Percentiles rank a stretch among this genome's conserved stretches.
Evolutionary conservation across 2,113 vertebrate genomes (phyloP).

Genomic region (Lagopus muta): DNA sequence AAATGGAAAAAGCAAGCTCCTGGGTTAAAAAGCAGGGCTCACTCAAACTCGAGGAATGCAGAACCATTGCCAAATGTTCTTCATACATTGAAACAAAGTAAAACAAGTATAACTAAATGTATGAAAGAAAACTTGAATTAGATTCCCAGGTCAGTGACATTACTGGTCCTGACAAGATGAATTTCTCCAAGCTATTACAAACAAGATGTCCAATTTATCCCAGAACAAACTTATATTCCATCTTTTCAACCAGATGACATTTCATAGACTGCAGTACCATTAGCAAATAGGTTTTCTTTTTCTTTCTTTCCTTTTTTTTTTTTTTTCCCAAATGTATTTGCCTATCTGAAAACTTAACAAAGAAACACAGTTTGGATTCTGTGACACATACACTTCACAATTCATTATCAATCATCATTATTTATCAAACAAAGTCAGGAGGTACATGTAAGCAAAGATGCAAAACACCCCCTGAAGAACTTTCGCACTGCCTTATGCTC

Average conservation of each 20-base stretch:
- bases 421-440: background rate
- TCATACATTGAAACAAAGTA: background rate
- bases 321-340: background rate
- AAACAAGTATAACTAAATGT: background rate
- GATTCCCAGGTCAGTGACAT: background rate
- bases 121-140: background rate
- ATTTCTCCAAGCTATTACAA: conserved; percentile 32
- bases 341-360: background rate
- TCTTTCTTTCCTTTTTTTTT: background rate
- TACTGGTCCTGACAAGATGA: background rate
- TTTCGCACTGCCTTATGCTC: background rate
- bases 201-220: background rate
- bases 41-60: background rate
- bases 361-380: background rate
- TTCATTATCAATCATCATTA: background rate
- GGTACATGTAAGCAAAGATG: background rate
- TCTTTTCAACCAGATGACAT: background rate
- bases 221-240: background rate
- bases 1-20: background rate
- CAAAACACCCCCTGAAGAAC: background rate
- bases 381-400: background rate
- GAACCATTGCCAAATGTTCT: background rate
- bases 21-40: background rate
- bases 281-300: background rate
- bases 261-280: background rate